A percentile compares a stretch with the other conserved stretches of the same genome.
phyloP scores from a whole-genome alignment of 1,140 invertebrate species.

The Halictus rubicundus region DNA sequence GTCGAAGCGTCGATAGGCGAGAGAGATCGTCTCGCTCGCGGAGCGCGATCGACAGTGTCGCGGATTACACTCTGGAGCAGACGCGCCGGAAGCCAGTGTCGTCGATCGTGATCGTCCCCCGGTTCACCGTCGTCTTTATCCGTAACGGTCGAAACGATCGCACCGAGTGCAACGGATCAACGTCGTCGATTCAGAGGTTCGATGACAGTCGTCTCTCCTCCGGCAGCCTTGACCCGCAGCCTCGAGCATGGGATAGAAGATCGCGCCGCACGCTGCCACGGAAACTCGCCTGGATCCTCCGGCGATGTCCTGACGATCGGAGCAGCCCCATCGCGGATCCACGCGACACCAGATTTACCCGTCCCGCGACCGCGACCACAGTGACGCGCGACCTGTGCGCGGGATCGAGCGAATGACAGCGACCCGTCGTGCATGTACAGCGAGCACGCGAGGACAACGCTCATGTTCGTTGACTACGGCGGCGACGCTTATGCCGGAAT shows the following conservation, averaged over 20 bases:
- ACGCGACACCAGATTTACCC: not conserved
- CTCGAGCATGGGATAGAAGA: no score
- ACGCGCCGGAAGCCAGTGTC: no score
- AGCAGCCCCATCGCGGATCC: not conserved
- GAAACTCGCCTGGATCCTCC: not conserved
- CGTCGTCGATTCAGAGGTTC: no score
- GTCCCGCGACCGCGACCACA: not conserved
- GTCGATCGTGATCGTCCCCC: no score
- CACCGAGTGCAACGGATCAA: no score
- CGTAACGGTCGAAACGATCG: no score
- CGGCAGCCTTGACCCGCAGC: no score
- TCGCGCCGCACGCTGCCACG: not conserved
- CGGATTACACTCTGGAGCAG: no score
- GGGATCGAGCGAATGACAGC: slow-evolving; percentile 47
- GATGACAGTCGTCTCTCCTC: no score
- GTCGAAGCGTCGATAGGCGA: not conserved
- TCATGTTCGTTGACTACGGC: slow-evolving; percentile 79
- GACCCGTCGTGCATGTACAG: slow-evolving; percentile 67
- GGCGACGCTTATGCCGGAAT: slow-evolving; percentile 78
- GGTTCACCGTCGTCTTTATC: no score
- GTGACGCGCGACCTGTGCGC: not conserved
- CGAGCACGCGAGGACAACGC: slow-evolving; percentile 66
- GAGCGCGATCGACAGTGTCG: not conserved
- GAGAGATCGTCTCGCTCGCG: not conserved
- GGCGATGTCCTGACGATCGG: slow-evolving; percentile 13